A percentile compares a stretch with the other conserved stretches of the same genome.
Conservation (phyloP, 2,113 vertebrate species). For the Mugil cephalus region DNA sequence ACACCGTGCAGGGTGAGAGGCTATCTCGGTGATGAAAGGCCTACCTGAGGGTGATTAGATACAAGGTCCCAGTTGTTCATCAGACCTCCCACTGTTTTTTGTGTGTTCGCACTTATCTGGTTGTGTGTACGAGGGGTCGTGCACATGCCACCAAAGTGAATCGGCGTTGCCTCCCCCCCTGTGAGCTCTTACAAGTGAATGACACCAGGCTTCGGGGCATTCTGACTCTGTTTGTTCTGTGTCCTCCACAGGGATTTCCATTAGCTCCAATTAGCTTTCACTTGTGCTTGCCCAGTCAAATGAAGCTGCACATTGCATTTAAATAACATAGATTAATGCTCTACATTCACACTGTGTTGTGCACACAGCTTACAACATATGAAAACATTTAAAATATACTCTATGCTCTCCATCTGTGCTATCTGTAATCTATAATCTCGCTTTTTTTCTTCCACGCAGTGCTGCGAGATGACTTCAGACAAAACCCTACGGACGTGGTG, state of each 20-base stretch:
- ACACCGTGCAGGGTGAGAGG: slow-evolving; percentile 45
- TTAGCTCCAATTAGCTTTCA: slow-evolving; percentile 82
- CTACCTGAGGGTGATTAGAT: slow-evolving; percentile 71
- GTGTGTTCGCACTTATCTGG: slow-evolving; percentile 43
- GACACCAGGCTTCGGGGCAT: slow-evolving; percentile 79
- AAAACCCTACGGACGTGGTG: slow-evolving; percentile 96
- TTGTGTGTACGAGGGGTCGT: slow-evolving; percentile 29
- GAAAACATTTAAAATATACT: neutral
- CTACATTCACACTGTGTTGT: slow-evolving; percentile 11
- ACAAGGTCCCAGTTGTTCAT: slow-evolving; percentile 64
- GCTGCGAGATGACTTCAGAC: slow-evolving; percentile 97
- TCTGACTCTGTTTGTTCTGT: slow-evolving; percentile 80
- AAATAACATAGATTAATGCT: slow-evolving; percentile 29
- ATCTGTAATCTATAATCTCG: slow-evolving; percentile 29
- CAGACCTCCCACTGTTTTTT: slow-evolving; percentile 63
- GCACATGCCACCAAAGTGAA: slow-evolving; percentile 36
- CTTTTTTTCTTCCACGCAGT: slow-evolving; percentile 83
- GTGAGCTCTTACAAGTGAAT: slow-evolving; percentile 73
- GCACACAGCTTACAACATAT: neutral
- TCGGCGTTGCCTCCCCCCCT: slow-evolving; percentile 49
- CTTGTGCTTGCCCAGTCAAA: slow-evolving; percentile 66
- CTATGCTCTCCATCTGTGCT: neutral
- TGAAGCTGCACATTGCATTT: slow-evolving; percentile 63
- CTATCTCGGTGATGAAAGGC: slow-evolving; percentile 61
- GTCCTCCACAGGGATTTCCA: slow-evolving; percentile 75